Conservation (phyloP, 2,797 vertebrate genomes). For the Rhincodon typus region DNA sequence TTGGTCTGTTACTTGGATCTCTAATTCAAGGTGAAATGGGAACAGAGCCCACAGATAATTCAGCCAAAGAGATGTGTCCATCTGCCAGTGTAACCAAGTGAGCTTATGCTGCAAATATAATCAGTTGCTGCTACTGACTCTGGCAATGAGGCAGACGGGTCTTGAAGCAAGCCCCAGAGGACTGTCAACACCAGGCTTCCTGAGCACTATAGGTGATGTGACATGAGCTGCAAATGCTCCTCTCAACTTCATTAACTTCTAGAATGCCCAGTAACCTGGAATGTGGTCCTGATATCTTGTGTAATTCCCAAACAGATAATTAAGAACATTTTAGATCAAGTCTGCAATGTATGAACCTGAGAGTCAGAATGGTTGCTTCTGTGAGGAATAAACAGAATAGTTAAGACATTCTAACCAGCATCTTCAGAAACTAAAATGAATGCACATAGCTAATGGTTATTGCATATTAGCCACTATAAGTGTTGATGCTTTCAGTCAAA, state of each 20-base stretch:
- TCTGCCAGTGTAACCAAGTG: background rate
- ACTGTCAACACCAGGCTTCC: background rate
- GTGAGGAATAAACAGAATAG: background rate
- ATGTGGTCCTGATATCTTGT: background rate
- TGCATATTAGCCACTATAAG: background rate
- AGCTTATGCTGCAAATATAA: background rate
- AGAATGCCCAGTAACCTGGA: background rate
- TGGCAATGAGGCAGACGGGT: background rate
- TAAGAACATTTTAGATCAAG: background rate
- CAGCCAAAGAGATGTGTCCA: background rate
- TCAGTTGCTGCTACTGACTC: background rate
- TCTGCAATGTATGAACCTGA: background rate
- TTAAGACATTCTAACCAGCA: background rate
- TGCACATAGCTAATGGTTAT: background rate
- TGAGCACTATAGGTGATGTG: background rate
- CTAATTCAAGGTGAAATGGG: slow-evolving; percentile 75
- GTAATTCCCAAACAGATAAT: background rate
- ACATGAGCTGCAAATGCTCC: background rate
- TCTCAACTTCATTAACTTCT: too few species aligned
- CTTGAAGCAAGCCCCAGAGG: background rate
- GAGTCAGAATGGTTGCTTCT: background rate
- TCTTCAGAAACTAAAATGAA: background rate
- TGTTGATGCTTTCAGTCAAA: background rate
- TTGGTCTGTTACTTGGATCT: slow-evolving; percentile 82
- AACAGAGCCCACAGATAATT: slow-evolving; percentile 50